Conservation (phyloP, 1,140 invertebrate genomes). For the Chrysoperla carnea region DNA sequence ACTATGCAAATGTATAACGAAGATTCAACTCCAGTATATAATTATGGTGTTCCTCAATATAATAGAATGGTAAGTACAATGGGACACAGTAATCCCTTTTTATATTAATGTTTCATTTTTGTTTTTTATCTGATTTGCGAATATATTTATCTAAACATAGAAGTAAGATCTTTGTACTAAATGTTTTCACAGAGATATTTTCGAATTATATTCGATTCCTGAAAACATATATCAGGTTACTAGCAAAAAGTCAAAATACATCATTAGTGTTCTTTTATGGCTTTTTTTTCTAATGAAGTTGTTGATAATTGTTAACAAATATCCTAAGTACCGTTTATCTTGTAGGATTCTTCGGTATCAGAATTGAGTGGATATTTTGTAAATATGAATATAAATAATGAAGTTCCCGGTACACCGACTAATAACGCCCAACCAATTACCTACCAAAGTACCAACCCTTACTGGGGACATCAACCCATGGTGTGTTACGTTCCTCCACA, state of each 20-base stretch:
- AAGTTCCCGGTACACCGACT: constrained; percentile 1
- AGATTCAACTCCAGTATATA: constrained; percentile 14
- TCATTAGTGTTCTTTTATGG: too few relatives aligned
- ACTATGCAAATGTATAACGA: constrained; percentile 8
- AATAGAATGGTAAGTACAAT: constrained; percentile 16
- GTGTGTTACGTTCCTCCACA: constrained; percentile 3
- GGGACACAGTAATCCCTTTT: neutral
- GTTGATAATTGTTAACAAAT: too few relatives aligned
- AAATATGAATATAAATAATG: constrained; percentile 4
- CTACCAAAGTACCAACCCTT: constrained; percentile 1
- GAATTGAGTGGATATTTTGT: constrained; percentile 2
- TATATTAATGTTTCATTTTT: neutral
- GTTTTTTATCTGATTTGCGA: too few relatives aligned
- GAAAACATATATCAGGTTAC: too few relatives aligned
- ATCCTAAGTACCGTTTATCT: neutral
- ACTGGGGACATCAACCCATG: constrained; percentile 4
- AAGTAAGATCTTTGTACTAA: too few relatives aligned
- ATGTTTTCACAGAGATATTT: too few relatives aligned
- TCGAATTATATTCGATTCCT: too few relatives aligned
- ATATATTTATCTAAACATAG: too few relatives aligned
- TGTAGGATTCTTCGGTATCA: constrained; percentile 1
- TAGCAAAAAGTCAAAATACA: too few relatives aligned
- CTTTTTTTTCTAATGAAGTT: too few relatives aligned
- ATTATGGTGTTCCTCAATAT: constrained; percentile 15
- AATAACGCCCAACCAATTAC: neutral